These are phyloP conservation scores for Drosophila pseudoananassae DNA, from an alignment of 1,140 invertebrate genomes.

Conservation along the genomic window DNA sequence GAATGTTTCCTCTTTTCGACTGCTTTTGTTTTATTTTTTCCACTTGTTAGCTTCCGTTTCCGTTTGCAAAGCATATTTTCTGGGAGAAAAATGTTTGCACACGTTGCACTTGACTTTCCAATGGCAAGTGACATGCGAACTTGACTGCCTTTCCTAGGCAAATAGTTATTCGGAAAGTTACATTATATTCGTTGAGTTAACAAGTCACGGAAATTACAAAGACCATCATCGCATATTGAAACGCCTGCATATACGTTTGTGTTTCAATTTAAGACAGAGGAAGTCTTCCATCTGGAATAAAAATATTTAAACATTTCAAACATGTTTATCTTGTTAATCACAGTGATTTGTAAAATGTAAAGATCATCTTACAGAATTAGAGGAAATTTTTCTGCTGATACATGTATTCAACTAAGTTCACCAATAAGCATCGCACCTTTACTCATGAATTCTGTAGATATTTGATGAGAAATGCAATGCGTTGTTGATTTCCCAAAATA, in stretches of 20 bases:
- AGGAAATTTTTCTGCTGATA: no score
- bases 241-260: not conserved
- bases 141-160: slow-evolving; percentile 9
- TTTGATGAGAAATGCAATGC: no score
- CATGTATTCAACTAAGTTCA: no score
- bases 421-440: no score
- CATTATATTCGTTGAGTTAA: slow-evolving; percentile 42
- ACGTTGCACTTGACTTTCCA: slow-evolving; percentile 30
- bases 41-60: slow-evolving; percentile 53
- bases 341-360: no score
- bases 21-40: slow-evolving; percentile 20
- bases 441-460: not conserved
- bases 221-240: slow-evolving; percentile 15
- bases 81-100: slow-evolving; percentile 19
- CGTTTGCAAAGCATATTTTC: slow-evolving; percentile 36
- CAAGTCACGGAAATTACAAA: slow-evolving; percentile 48
- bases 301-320: no score
- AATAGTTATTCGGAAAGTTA: slow-evolving; percentile 44
- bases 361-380: no score
- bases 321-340: no score
- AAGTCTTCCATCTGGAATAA: not conserved
- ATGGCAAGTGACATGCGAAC: slow-evolving; percentile 37
- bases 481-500: no score
- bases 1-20: slow-evolving; percentile 7
- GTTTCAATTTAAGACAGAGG: not conserved